Conservation (phyloP, 2,797 vertebrate genomes). For the Melanotaenia trifasciata region DNA sequence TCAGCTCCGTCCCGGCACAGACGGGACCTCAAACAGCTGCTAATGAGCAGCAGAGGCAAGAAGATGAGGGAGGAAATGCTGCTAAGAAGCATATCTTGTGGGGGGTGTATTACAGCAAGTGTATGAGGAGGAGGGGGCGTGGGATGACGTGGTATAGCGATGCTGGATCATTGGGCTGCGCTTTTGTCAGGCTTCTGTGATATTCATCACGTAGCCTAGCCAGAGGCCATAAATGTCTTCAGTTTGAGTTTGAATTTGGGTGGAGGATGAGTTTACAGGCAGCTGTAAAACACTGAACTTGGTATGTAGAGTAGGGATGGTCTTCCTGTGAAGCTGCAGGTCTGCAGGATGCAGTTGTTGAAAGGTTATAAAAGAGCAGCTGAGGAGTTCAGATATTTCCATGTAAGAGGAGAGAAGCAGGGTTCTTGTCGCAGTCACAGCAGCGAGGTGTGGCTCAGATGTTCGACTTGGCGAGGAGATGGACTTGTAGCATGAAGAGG, state of each 20-base stretch:
- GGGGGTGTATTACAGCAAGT: conserved; percentile 44
- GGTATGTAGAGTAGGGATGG: conserved; percentile 63
- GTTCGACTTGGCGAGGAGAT: conserved; percentile 1
- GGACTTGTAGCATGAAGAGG: neutral
- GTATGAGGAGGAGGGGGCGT: conserved; percentile 9
- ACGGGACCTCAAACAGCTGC: conserved; percentile 57
- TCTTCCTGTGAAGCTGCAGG: conserved; percentile 50
- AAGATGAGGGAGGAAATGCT: conserved; percentile 11
- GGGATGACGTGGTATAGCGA: conserved; percentile 53
- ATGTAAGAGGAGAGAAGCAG: conserved; percentile 14
- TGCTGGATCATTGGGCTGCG: conserved; percentile 23
- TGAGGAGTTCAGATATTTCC: conserved; percentile 40
- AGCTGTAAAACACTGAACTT: conserved; percentile 82
- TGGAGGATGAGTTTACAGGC: conserved; percentile 75
- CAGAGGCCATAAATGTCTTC: conserved; percentile 68
- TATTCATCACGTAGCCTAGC: conserved; percentile 70
- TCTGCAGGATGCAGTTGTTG: conserved; percentile 56
- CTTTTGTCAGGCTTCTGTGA: conserved; percentile 72
- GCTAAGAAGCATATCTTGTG: conserved; percentile 45
- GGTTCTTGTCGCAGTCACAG: neutral
- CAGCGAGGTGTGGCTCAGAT: conserved; percentile 9
- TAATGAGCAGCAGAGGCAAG: conserved; percentile 51
- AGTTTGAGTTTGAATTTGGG: conserved; percentile 81
- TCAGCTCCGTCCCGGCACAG: conserved; percentile 32
- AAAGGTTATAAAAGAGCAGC: conserved; percentile 58